Base-by-base conservation (phyloP, 2,113 vertebrate species). In the Otus sunia region DNA sequence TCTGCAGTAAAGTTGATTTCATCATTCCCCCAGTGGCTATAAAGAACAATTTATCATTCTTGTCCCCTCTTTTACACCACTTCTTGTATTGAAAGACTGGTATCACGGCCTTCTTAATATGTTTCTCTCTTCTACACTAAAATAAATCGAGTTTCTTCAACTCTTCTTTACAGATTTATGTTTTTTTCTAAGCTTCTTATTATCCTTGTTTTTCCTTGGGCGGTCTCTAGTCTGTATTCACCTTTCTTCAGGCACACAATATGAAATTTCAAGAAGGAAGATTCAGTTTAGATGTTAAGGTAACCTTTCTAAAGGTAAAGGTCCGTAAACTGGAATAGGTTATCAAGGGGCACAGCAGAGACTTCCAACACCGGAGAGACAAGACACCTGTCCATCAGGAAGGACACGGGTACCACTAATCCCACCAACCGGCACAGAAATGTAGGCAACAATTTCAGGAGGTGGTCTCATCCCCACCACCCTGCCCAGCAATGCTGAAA, bases 371-470 rank as follows among this genome's bases (percentile, higher is more conserved):
- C 4, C 30, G 72, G 34, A 68, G 26, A 62, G 23, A 58, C 22
- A 56, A 71, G 59, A 39, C 16, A 22, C 0, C 2, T 1, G 4
- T 36, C 53, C n/a, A 32, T 23, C 27, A 53, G 47, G 37, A 76
- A 86, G 37, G 47, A 60, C 69, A 55, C 8, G 6, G 37, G 7
- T 13, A 19, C 41, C 3, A 3, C 21, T 49, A 55, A 71, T 23
- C 50, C 60, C 25, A 87, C 34, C 60, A 55, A 25, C 4, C 1
- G 2, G 20, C 49, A 64, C 20, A 60, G 55, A 39, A 78, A 86
- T 0, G 1, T 2, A 17, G 0, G 0, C 27, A 58, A 64, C 34
- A 25, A 36, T 49, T 86, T 79, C 47, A 7, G 18, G 52, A 85
- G 37, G 37, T 15, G 67, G 27, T 9, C 47, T 29, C 39, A 76